These are phyloP conservation scores for Dermatemys mawii DNA, from an alignment of 2,113 vertebrate genomes.

Conservation along the genomic window DNA sequence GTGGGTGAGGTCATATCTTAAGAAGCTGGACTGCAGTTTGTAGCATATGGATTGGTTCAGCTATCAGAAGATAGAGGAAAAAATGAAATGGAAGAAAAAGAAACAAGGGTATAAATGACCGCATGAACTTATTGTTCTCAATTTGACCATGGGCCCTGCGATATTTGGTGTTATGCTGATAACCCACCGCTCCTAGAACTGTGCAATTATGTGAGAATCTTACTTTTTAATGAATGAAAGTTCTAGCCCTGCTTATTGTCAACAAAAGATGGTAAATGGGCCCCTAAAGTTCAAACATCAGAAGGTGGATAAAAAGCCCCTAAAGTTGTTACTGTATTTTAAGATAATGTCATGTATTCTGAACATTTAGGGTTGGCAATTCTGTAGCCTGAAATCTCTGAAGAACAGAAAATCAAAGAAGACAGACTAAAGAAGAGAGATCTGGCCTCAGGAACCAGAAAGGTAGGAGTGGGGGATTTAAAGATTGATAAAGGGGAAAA, in stretches of 20 bases:
- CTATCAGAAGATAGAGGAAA: background rate
- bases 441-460: background rate
- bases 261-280: background rate
- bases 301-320: background rate
- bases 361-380: accelerated
- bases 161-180: background rate
- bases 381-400: accelerated
- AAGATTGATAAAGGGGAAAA: accelerated
- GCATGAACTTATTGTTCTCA: background rate
- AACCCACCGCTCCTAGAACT: background rate
- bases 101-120: background rate
- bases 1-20: background rate
- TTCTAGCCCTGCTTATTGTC: accelerated
- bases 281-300: accelerated
- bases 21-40: background rate
- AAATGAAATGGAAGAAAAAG: background rate
- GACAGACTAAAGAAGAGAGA: accelerated
- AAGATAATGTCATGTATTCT: accelerated
- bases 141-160: background rate
- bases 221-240: background rate
- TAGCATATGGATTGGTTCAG: background rate
- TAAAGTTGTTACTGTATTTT: accelerated
- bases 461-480: accelerated
- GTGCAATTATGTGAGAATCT: background rate
- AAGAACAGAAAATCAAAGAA: background rate